Percentiles rank a stretch among this genome's conserved stretches.
Evolutionary conservation across 2,113 vertebrate genomes (phyloP).

Genomic region (Parotia lawesii): DNA sequence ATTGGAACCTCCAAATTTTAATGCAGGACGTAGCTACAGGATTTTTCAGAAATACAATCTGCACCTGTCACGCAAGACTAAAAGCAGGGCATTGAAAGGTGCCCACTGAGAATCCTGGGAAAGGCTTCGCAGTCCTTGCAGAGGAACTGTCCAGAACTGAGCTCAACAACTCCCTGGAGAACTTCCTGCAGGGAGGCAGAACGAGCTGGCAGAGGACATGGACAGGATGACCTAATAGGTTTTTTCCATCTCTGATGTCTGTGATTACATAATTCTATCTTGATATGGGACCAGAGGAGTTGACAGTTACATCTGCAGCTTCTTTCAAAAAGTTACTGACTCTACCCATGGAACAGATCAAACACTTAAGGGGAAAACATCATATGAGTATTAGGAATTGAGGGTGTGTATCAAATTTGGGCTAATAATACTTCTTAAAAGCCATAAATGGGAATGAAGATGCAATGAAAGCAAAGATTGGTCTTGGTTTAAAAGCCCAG

Average conservation of each 20-base stretch:
- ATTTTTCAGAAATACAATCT: background rate
- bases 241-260: slow-evolving; percentile 21
- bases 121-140: background rate
- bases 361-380: background rate
- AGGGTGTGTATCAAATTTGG: background rate
- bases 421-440: background rate
- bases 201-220: background rate
- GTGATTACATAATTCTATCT: background rate
- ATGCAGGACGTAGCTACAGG: background rate
- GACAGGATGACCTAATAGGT: slow-evolving; percentile 19
- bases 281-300: background rate
- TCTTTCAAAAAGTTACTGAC: background rate
- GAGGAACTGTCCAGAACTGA: background rate
- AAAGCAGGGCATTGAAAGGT: background rate
- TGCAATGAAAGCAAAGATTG: background rate
- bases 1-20: background rate
- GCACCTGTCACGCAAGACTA: background rate
- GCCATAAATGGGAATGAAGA: background rate
- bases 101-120: background rate
- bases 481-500: background rate
- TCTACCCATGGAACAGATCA: background rate
- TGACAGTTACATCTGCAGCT: background rate
- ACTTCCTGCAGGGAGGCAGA: background rate
- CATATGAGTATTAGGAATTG: background rate
- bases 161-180: background rate